Conservation (phyloP, 2,113 vertebrate species). For the Macaca mulatta region DNA sequence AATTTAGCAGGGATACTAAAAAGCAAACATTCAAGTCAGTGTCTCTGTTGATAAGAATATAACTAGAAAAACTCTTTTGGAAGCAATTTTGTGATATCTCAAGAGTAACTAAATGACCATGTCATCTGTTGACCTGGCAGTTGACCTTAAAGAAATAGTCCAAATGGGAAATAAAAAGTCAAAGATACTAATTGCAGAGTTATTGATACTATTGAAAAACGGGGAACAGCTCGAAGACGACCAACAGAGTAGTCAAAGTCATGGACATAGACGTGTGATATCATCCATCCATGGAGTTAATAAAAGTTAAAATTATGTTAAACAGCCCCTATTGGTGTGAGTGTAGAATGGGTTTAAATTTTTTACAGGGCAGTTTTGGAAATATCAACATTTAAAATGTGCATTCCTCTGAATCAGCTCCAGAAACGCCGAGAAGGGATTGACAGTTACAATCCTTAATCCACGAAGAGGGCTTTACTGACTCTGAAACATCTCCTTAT, state of each 20-base stretch:
- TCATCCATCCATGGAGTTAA: not conserved
- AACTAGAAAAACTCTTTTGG: not conserved
- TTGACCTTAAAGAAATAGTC: conserved; percentile 27
- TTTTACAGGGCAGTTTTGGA: not conserved
- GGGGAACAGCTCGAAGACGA: not conserved
- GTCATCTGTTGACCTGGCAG: conserved; percentile 40
- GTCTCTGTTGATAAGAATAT: not conserved
- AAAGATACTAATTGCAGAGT: not conserved
- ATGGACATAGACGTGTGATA: not conserved
- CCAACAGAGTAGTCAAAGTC: not conserved
- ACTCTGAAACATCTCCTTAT: not conserved
- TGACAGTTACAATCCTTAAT: not conserved
- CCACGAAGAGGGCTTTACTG: not conserved
- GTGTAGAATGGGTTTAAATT: not conserved
- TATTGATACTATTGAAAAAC: not conserved
- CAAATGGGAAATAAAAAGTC: conserved; percentile 21
- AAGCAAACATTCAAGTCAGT: not conserved
- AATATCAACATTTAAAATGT: not conserved
- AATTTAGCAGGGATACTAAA: not conserved
- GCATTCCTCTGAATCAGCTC: not conserved
- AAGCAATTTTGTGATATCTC: conserved; percentile 34
- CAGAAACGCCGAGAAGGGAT: not conserved
- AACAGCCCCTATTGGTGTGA: not conserved
- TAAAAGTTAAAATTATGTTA: not conserved
- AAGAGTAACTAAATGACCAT: conserved; percentile 5